Percentiles rank a stretch among this genome's conserved stretches.
phyloP scores from a whole-genome alignment of 2,888 invertebrate genomes.

The Poecilobothrus nobilitatus region DNA sequence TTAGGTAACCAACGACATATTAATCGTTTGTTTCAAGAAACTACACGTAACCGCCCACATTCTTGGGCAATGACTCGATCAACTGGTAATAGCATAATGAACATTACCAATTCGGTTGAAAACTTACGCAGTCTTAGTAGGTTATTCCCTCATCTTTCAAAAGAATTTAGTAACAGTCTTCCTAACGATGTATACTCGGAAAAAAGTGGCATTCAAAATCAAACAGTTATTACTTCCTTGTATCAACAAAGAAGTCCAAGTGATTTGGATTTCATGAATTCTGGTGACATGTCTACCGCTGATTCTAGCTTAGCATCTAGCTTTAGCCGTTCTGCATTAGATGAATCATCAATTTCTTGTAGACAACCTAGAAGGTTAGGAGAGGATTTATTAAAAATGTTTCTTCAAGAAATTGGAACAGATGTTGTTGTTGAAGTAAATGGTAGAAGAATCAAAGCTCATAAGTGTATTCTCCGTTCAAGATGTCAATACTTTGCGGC shows the following conservation, averaged over 20 bases:
- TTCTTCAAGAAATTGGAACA: constrained; percentile 80
- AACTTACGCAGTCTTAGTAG: constrained; percentile 52
- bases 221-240: constrained; percentile 13
- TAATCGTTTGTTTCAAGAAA: constrained; percentile 39
- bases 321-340: constrained; percentile 50
- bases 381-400: constrained; percentile 83
- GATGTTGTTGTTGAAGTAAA: constrained; percentile 80
- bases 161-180: constrained; percentile 42
- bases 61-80: constrained; percentile 52
- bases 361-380: constrained; percentile 61
- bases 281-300: constrained; percentile 47
- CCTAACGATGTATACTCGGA: constrained; percentile 39
- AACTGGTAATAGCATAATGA: constrained; percentile 45
- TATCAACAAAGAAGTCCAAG: constrained; percentile 31
- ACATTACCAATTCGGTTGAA: constrained; percentile 51
- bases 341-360: constrained; percentile 44
- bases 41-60: constrained; percentile 47
- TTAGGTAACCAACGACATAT: constrained; percentile 36
- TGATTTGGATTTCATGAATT: constrained; percentile 45
- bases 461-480: constrained; percentile 85
- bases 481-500: constrained; percentile 90
- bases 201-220: constrained; percentile 24
- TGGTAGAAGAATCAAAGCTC: constrained; percentile 75
- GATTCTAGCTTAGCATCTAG: constrained; percentile 52
- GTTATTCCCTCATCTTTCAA: constrained; percentile 53